Percentiles rank a stretch among this genome's conserved stretches.
phyloP scores from a whole-genome alignment of 2,797 vertebrate species.

The Anolis apletophallus region DNA sequence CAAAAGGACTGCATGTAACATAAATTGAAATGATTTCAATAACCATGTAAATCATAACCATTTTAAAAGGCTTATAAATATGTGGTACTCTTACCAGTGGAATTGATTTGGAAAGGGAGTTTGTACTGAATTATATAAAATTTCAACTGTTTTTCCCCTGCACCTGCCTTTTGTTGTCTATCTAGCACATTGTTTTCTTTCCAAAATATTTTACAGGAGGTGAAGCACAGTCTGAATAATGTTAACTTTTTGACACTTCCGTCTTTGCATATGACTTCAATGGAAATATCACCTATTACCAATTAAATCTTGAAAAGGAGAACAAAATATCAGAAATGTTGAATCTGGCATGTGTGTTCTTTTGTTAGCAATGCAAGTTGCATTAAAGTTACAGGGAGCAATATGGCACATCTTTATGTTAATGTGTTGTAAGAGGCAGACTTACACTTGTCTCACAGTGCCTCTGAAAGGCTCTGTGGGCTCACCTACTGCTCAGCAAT shows the following conservation, averaged over 20 bases:
- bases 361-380: not conserved
- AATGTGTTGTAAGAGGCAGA: not conserved
- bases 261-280: conserved; percentile 14
- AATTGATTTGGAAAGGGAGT: not conserved
- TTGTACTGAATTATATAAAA: not conserved
- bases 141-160: not conserved
- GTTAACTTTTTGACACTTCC: not conserved
- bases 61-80: not conserved
- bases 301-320: too few relatives aligned
- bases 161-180: too few relatives aligned
- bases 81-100: not conserved
- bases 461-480: not conserved
- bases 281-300: not conserved
- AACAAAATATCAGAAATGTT: not conserved
- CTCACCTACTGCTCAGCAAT: not conserved
- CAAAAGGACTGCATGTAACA: not conserved
- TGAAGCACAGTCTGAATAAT: conserved; percentile 23
- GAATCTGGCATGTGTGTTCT: not conserved
- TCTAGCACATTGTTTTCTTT: not conserved
- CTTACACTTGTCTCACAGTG: conserved; percentile 4
- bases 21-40: not conserved
- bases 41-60: not conserved
- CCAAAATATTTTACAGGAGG: not conserved
- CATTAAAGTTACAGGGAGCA: conserved; percentile 23
- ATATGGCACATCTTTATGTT: not conserved